Base-by-base conservation (phyloP, 2,888 invertebrate genomes). In the Lithophane ornitopus region DNA sequence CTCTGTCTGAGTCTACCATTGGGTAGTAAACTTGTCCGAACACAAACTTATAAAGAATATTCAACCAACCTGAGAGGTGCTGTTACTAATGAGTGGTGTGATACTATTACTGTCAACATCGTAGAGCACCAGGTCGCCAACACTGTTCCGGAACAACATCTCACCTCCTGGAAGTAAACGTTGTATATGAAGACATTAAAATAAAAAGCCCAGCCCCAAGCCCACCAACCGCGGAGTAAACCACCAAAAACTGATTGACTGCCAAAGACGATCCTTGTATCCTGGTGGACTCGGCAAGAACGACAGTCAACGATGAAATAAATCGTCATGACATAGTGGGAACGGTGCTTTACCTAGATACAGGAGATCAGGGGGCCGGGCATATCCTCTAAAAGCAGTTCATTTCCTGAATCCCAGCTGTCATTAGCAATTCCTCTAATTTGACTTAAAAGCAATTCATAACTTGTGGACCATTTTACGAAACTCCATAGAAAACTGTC, bases 111-210 rank as follows among this genome's bases (percentile, higher is more conserved):
- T 93, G 46, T 94, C 94, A 0, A 97, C 94, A 85, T 97, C 95
- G 84, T 96, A 97, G 39, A 97, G 89, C 71, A 97, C 92, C 70
- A 98, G 90, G 90, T 97, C 97, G 8, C 97, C 97, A 77, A 94
- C 91, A 52, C 89, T 90, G 88, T 97, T 97, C 75, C 97, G 97
- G 93, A 97, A 98, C 80, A 98, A 92, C 80, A 98, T 94, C 89
- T 97, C 97, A 79, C 95, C 97, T 88, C 97, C 98, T 98, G 96
- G 34, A 97, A 97, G 88, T 81, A 84, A 70, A 72, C 2, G 7
- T 54, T 62, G 6, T 16, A 46, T 58, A 75, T 61, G 14, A 61
- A 49, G 14, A 71, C n/a, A 3, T 16, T 4, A 16, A 22, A 28
- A n/a, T n/a, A 14, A 12, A 28, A 1, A n/a, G 19, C 14, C 16